Percentiles rank a stretch among this genome's conserved stretches.
These are phyloP conservation scores for Antheraea assamensis DNA, from an alignment of 2,888 invertebrate genomes.

Conservation along the genomic window DNA sequence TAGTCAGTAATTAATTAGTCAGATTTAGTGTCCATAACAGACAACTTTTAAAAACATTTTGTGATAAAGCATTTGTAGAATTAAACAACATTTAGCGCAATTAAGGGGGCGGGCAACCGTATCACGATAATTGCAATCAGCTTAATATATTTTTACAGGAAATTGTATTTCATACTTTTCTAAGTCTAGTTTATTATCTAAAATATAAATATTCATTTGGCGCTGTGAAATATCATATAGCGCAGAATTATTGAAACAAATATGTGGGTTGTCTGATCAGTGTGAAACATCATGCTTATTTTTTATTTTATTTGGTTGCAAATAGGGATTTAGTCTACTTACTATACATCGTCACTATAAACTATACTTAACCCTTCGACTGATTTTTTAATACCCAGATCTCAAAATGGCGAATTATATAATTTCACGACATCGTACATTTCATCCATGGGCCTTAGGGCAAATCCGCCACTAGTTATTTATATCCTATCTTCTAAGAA, in stretches of 20 bases:
- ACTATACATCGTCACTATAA: too few species aligned
- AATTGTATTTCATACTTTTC: background rate
- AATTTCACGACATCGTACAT: too few species aligned
- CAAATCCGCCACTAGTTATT: too few species aligned
- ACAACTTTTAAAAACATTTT: constrained; percentile 50
- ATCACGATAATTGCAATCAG: constrained; percentile 55
- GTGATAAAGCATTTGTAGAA: constrained; percentile 43
- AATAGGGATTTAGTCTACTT: too few species aligned
- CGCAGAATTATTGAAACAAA: background rate
- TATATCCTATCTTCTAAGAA: too few species aligned
- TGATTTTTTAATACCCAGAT: too few species aligned
- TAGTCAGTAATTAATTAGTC: background rate
- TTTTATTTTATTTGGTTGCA: too few species aligned
- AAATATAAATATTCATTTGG: background rate
- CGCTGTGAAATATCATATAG: background rate
- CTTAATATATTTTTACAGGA: background rate
- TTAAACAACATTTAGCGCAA: constrained; percentile 57
- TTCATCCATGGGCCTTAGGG: too few species aligned
- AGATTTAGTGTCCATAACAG: constrained; percentile 12
- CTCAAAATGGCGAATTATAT: too few species aligned
- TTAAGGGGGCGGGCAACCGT: constrained; percentile 60
- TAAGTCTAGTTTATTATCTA: background rate
- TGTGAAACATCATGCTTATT: too few species aligned
- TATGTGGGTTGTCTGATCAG: background rate
- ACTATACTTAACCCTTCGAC: too few species aligned